Evolutionary conservation across 1,140 invertebrate genomes (phyloP), one percentile per base, ranked within the genome.

Genomic region (Neodiprion fabricii): DNA sequence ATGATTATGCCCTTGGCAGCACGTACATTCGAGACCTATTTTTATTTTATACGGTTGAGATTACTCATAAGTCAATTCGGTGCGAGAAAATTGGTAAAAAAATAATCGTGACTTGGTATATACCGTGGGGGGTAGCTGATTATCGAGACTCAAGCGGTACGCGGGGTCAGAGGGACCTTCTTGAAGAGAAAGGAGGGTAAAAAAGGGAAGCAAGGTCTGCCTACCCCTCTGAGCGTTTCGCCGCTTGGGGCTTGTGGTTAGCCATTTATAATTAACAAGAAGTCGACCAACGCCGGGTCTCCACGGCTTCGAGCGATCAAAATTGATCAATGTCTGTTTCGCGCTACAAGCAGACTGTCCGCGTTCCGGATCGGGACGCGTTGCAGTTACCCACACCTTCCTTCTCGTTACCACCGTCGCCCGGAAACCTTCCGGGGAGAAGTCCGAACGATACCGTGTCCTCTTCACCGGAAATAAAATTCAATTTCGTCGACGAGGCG

Each of bases 231-330:
- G n/a, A 61, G 53, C 53, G 53, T 61, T 61, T 11, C 53, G 11
- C 53, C n/a, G 28, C 28, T 61, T 12, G 53, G 53, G 53, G 53
- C n/a, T 61, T 61, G 53, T 61, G 53, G 53, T 61, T 61, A 17
- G 53, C 53, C 76, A 79, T 83, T 80, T 74, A 83, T 83, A 83
- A 83, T 83, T 82, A 71, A 83, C 17, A 40, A 76, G 71, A 66
- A 75, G 21, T 71, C 68, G 76, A 78, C 67, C 72, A 66, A 49
- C 61, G 48, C 79, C 75, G 80, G 75, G 78, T 67, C 71, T 50
- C 67, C 67, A 73, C 50, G 67, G 61, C 72, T 69, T 48, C 21
- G 47, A 79, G 70, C 65, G 69, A 72, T 74, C 71, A 48, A 70
- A 67, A 74, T 61, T 79, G 76, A 83, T 84, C 82, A 78, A 81